Conservation (phyloP, 2,797 vertebrate genomes). For the Coracias cyanogaster region DNA sequence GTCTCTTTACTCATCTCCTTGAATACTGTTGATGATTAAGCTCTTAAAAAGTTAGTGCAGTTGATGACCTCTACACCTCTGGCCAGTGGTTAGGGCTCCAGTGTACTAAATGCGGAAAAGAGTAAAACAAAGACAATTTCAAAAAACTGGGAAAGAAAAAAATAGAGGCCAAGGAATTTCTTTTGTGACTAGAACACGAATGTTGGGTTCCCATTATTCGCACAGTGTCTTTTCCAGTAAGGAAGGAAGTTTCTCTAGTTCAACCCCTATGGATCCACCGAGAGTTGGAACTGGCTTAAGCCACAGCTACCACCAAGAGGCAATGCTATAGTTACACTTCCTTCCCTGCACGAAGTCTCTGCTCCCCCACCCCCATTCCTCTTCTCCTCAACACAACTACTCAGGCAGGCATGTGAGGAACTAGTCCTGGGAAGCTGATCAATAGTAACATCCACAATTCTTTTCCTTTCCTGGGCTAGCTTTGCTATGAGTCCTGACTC, state of each 20-base stretch:
- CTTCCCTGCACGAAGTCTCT: neutral
- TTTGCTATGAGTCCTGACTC: neutral
- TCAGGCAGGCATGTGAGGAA: neutral
- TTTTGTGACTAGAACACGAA: conserved; percentile 31
- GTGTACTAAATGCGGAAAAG: neutral
- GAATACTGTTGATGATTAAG: conserved; percentile 62
- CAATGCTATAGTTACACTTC: neutral
- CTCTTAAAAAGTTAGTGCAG: conserved; percentile 40
- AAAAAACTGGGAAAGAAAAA: neutral
- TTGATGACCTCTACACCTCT: conserved; percentile 48
- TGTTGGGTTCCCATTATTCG: conserved; percentile 24
- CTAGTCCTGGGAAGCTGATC: neutral
- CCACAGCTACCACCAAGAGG: neutral
- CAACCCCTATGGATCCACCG: neutral
- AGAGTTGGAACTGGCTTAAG: conserved; percentile 26
- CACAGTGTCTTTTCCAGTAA: conserved; percentile 44
- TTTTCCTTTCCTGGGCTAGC: neutral
- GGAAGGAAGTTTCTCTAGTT: conserved; percentile 55
- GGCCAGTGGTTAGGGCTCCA: conserved; percentile 8
- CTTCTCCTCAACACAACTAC: neutral
- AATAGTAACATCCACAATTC: neutral
- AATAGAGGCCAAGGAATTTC: neutral
- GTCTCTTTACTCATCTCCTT: conserved; percentile 59
- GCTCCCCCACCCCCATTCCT: too few relatives aligned
- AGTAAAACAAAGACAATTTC: conserved; percentile 42